Evolutionary conservation across 2,797 vertebrate species (phyloP), one percentile per base, ranked within the genome.

Genomic region (Pagetopsis macropterus): DNA sequence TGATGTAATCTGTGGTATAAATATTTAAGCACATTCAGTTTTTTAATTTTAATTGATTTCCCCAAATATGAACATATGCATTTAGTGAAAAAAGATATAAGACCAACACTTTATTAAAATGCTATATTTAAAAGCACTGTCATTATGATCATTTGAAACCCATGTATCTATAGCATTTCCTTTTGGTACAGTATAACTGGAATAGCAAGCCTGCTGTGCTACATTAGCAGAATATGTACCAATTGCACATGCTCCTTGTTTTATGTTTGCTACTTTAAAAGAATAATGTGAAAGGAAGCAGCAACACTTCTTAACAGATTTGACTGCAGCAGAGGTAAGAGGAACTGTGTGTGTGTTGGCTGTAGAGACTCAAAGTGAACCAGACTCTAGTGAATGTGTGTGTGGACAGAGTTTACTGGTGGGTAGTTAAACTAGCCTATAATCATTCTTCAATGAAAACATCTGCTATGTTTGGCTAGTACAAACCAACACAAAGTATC

Each of bases 141-240:
- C 2, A 50, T 23, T 17, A 43, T 55, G 46, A 63, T 1, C 59
- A 62, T 55, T 65, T 57, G 27, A 23, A 73, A 55, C 31, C 33
- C 16, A 62, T 52, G 27, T 51, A 65, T 58, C 50, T 69, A 62
- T 17, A 75, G 19, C 55, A 65, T 69, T 49, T 72, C 50, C 54
- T 82, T 65, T 78, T 64, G 74, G 67, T 69, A 54, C 37, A 56
- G 51, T 41, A 16, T 37, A 49, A 46, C 65, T 54, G 33, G 65
- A 64, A 21, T 40, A 43, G 16, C 40, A 54, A 23, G 57, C 23
- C 54, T 70, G 59, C 51, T 63, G 1, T 33, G n/a, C 50, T 79
- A 54, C 70, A 14, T 52, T 51, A 62, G 41, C n/a, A 12, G 33
- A 55, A 37, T 17, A 45, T 54, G 23, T 56, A 9, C 43, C 17